Percentiles rank a stretch among this genome's conserved stretches.
Conservation (phyloP, 2,797 vertebrate species). For the Iguana delicatissima region DNA sequence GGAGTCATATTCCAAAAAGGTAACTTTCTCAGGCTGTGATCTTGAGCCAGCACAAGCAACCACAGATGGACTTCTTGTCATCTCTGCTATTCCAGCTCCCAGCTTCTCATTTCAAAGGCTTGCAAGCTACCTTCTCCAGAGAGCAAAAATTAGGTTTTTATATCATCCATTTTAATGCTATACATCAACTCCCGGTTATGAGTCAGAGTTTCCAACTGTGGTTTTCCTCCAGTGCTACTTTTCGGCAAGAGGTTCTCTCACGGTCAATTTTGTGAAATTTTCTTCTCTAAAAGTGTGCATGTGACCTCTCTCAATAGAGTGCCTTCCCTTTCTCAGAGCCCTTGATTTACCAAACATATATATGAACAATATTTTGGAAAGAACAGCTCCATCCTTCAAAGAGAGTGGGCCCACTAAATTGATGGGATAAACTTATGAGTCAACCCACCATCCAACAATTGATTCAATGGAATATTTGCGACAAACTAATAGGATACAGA, state of each 20-base stretch:
- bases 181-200: not conserved
- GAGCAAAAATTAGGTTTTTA: not conserved
- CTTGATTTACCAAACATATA: slow-evolving; percentile 45
- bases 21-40: no score
- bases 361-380: no score
- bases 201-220: slow-evolving; percentile 70
- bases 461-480: not conserved
- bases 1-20: no score
- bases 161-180: slow-evolving; percentile 24
- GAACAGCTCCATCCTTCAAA: no score
- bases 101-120: slow-evolving; percentile 32
- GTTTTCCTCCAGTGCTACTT: not conserved
- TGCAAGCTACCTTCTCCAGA: fast-evolving
- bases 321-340: not conserved
- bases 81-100: not conserved
- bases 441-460: not conserved
- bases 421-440: no score
- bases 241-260: slow-evolving; percentile 54
- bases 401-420: no score
- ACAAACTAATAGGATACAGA: no score
- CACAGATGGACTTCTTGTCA: not conserved
- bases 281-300: slow-evolving; percentile 48
- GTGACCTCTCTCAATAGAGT: slow-evolving; percentile 2
- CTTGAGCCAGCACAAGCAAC: not conserved
- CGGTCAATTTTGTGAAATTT: not conserved